Conservation (phyloP, 2,113 vertebrate genomes). For the Alouatta palliata region DNA sequence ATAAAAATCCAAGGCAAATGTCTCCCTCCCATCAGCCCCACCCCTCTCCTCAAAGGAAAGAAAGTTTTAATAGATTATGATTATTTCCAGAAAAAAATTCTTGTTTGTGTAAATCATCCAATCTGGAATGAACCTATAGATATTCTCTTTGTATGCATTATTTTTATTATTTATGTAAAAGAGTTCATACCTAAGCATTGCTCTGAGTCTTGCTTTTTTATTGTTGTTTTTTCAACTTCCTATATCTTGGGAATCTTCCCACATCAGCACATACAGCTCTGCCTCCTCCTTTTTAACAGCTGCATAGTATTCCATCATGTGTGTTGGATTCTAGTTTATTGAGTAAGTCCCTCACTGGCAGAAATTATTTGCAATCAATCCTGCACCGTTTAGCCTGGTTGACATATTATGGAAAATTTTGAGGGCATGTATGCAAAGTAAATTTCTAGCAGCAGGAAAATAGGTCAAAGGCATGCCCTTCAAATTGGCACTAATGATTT, state of each 20-base stretch:
- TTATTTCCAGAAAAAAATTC: conserved; percentile 1
- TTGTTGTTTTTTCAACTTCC: neutral
- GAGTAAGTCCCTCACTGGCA: fast-evolving
- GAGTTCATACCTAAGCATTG: neutral
- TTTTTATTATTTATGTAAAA: neutral
- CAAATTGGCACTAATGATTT: neutral
- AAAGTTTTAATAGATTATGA: neutral
- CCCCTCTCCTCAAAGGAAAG: neutral
- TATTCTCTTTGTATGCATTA: neutral
- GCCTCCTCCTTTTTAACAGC: neutral
- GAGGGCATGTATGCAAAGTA: neutral
- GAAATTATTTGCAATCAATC: neutral
- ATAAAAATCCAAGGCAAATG: neutral
- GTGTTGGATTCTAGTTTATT: neutral
- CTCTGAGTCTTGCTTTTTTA: neutral
- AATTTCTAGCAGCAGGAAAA: neutral
- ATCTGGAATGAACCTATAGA: neutral
- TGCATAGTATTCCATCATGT: neutral
- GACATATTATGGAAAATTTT: neutral
- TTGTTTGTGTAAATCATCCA: neutral
- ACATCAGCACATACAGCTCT: neutral
- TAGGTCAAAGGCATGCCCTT: neutral
- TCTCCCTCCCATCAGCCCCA: neutral
- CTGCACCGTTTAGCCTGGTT: neutral
- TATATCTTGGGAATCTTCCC: neutral